Percentiles rank a stretch among this genome's conserved stretches.
Conservation (phyloP, 2,888 invertebrate genomes). For the Pachydiplax longipennis region DNA sequence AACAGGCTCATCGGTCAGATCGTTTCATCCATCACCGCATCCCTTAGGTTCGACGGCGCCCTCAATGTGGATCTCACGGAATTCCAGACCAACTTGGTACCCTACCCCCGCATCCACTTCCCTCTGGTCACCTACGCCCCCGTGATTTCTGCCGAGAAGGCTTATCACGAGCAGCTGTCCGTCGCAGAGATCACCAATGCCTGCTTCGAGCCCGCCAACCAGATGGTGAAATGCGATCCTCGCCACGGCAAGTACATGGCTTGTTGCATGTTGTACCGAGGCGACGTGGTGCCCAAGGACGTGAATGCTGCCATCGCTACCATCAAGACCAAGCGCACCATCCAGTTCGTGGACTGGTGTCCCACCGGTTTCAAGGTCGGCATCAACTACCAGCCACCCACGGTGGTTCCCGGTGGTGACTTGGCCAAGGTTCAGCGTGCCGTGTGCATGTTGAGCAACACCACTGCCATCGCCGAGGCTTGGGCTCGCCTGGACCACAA, state of each 20-base stretch:
- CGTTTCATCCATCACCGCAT: constrained; percentile 73
- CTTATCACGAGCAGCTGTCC: constrained; percentile 61
- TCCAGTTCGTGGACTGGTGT: constrained; percentile 66
- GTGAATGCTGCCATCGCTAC: constrained; percentile 53
- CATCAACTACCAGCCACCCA: constrained; percentile 84
- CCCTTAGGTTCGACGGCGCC: constrained; percentile 63
- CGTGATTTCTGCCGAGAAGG: constrained; percentile 62
- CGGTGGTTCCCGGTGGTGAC: constrained; percentile 63
- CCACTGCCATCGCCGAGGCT: constrained; percentile 88
- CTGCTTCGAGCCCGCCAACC: constrained; percentile 65
- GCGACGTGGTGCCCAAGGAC: constrained; percentile 59
- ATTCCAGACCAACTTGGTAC: constrained; percentile 62
- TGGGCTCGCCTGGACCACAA: constrained; percentile 79
- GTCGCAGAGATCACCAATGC: constrained; percentile 64
- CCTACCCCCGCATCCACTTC: constrained; percentile 66
- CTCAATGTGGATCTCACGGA: constrained; percentile 65
- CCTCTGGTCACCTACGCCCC: constrained; percentile 61
- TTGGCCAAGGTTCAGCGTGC: constrained; percentile 66
- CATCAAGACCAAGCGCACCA: constrained; percentile 53
- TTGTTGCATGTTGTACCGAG: constrained; percentile 54
- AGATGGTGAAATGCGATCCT: constrained; percentile 57
- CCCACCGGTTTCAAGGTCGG: constrained; percentile 69
- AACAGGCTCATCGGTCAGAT: constrained; percentile 96
- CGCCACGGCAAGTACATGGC: constrained; percentile 59
- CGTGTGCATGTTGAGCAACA: constrained; percentile 76